phyloP scores from a whole-genome alignment of 2,888 invertebrate genomes.

The Hypomecis punctinalis region DNA sequence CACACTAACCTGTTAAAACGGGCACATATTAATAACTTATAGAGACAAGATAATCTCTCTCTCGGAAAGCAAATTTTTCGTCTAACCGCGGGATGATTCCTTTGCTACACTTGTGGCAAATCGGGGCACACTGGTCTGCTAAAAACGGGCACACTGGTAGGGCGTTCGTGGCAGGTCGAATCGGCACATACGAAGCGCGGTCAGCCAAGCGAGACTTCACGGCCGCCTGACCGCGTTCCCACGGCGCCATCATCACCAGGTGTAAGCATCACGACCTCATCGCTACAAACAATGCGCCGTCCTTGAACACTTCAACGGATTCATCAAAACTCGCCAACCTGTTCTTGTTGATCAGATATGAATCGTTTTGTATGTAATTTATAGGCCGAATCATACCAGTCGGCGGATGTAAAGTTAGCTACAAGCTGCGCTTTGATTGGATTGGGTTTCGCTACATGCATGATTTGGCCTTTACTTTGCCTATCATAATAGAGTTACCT shows the following conservation, averaged over 20 bases:
- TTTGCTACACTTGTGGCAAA: constrained; percentile 2
- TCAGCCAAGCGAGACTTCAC: constrained; percentile 73
- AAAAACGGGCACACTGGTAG: constrained; percentile 22
- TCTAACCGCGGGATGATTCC: not conserved
- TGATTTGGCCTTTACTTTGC: too few species aligned
- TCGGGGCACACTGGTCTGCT: constrained; percentile 3
- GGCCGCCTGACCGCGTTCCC: constrained; percentile 81
- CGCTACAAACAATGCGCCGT: constrained; percentile 46
- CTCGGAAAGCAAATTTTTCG: too few species aligned
- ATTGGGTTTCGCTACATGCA: not conserved
- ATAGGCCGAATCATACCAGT: not conserved
- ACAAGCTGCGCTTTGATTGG: not conserved
- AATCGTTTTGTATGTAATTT: not conserved
- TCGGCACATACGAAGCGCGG: constrained; percentile 53
- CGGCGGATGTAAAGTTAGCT: not conserved
- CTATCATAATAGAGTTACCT: too few species aligned
- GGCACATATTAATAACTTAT: too few species aligned
- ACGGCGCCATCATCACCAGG: constrained; percentile 62
- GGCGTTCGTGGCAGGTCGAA: constrained; percentile 23
- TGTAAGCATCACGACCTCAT: constrained; percentile 59
- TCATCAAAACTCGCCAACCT: constrained; percentile 17
- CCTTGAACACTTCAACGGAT: constrained; percentile 19
- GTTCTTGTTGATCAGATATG: not conserved
- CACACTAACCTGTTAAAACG: too few species aligned
- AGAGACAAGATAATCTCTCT: too few species aligned